A percentile compares a stretch with the other conserved stretches of the same genome.
phyloP scores from a whole-genome alignment of 1,140 invertebrate genomes.

The Calliphora vicina region DNA sequence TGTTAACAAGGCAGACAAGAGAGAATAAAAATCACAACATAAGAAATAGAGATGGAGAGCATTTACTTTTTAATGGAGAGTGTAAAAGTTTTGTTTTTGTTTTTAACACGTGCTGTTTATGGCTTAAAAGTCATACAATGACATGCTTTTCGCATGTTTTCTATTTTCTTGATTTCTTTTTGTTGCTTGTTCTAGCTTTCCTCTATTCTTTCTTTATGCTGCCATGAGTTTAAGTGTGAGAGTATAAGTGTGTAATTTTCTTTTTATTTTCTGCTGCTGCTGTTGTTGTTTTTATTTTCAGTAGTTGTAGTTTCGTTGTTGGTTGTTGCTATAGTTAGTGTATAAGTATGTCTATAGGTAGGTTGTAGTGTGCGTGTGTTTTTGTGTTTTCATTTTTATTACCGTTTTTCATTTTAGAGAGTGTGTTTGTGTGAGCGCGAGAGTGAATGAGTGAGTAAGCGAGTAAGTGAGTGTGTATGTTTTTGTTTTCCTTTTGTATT shows the following conservation, averaged over 20 bases:
- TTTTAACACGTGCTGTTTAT: constrained; percentile 6
- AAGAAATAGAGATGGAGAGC: not conserved
- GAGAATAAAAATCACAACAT: not conserved
- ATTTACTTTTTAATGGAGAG: not conserved
- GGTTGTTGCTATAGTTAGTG: too few species aligned
- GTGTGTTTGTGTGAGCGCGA: not conserved
- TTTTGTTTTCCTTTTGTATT: constrained; percentile 23
- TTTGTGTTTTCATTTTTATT: not conserved
- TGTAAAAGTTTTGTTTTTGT: not conserved
- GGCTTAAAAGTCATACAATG: not conserved
- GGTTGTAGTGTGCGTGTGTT: not conserved
- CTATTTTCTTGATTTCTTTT: not conserved
- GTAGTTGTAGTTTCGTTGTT: not conserved
- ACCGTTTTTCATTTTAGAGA: not conserved
- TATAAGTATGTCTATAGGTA: too few species aligned
- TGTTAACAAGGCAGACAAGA: not conserved
- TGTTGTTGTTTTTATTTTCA: not conserved
- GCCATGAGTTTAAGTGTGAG: not conserved
- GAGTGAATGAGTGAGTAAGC: not conserved
- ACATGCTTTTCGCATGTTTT: not conserved
- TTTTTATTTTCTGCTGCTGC: not conserved
- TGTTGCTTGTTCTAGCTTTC: not conserved
- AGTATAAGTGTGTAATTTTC: not conserved
- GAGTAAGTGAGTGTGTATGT: constrained; percentile 10
- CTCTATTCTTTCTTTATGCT: not conserved